phyloP scores from a whole-genome alignment of 2,888 invertebrate genomes.

The Andrena hattorfiana region DNA sequence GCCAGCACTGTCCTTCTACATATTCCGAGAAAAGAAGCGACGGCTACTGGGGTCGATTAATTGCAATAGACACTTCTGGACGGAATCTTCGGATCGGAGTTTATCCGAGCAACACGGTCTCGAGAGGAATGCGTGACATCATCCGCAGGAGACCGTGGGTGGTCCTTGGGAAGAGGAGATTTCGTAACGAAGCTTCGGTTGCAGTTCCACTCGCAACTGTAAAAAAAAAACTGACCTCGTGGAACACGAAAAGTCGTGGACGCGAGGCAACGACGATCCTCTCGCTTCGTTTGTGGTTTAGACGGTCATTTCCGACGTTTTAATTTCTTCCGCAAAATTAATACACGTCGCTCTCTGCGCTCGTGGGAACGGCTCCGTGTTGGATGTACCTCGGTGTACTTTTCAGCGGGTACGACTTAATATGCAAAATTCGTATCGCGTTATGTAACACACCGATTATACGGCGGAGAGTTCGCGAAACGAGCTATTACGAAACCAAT shows the following conservation, averaged over 20 bases:
- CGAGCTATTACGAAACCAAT: conserved; percentile 50
- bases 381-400: background rate
- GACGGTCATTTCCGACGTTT: background rate
- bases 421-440: conserved; percentile 46
- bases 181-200: background rate
- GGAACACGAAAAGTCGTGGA: no score
- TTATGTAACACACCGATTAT: conserved; percentile 39
- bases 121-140: background rate
- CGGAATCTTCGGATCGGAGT: background rate
- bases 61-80: background rate
- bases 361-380: background rate
- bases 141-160: background rate
- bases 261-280: no score
- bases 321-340: conserved; percentile 5
- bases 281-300: background rate
- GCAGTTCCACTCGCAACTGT: background rate
- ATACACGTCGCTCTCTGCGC: background rate
- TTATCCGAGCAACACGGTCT: background rate
- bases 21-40: no score
- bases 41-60: no score
- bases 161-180: background rate
- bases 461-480: conserved; percentile 38
- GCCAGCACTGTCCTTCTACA: no score
- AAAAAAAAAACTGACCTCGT: background rate
- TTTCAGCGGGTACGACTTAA: background rate